Base-by-base conservation (phyloP, 2,113 vertebrate species). In the Acanthochromis polyacanthus region DNA sequence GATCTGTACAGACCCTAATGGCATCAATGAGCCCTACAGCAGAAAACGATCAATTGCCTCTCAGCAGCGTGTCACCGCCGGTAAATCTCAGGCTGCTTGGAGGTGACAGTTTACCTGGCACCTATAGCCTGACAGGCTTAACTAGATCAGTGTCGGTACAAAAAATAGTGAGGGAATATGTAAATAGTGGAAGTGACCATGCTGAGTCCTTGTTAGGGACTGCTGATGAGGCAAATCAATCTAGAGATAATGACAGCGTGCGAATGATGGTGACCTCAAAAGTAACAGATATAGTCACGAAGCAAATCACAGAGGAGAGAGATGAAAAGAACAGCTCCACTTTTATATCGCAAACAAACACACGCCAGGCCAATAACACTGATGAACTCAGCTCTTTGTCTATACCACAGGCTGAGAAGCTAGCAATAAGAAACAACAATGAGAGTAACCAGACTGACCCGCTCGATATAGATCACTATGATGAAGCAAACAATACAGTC, bases 31-130 rank as follows among this genome's bases (percentile, higher is more conserved):
- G 81, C 69, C 89, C 78, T 46, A 38, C 77, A 71, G 87, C 43
- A 10, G 74, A 82, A 77, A 70, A 14, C 10, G 4, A 87, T 89
- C 78, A 84, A 71, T 89, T 79, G 62, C 67, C 58, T 71, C 52
- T 78, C 46, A 75, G 80, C 76, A 59, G 58, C 62, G 22, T 25
- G 66, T 78, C 89, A 70, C 72, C 46, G 7, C 50, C 17, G 52
- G 20, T 82, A 72, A 81, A 84, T 63, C 51, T 63, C 46, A 53
- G 30, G 23, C 52, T 58, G 22, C 71, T 82, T 20, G 53, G 71
- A 75, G 60, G 71, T 80, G 80, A 84, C 80, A 75, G 58, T 79
- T 90, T 72, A 82, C 59, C 82, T 88, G 78, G 48, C 52, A 73
- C 76, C 61, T 36, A 59, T 20, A 38, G 69, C 6, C 23, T 48